Conservation (phyloP, 2,888 invertebrate species). For the Drosophila rellima region DNA sequence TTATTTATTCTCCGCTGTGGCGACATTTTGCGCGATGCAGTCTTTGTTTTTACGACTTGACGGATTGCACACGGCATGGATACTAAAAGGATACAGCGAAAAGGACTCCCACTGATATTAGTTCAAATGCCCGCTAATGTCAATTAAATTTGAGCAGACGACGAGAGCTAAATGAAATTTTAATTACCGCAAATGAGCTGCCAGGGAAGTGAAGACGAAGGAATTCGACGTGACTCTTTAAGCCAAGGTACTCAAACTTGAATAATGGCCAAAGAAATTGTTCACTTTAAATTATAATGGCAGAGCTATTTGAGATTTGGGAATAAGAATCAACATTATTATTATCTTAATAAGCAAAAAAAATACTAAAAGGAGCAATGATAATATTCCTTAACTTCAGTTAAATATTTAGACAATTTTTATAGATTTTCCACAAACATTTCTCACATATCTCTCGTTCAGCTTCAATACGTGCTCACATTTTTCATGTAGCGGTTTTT, state of each 20-base stretch:
- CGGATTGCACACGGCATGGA: constrained; percentile 61
- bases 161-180: constrained; percentile 70
- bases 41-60: constrained; percentile 77
- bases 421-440: not conserved
- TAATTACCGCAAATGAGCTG: constrained; percentile 77
- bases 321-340: not conserved
- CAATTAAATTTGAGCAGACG: constrained; percentile 74
- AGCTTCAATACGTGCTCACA: constrained; percentile 22
- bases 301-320: constrained; percentile 13
- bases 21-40: constrained; percentile 66
- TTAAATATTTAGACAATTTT: constrained; percentile 10
- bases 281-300: constrained; percentile 36
- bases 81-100: constrained; percentile 31
- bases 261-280: constrained; percentile 46
- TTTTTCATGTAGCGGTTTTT: constrained; percentile 54
- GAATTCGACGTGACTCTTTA: constrained; percentile 11
- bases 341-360: constrained; percentile 4
- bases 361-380: not conserved
- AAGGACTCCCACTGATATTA: constrained; percentile 53
- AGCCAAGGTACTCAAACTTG: constrained; percentile 17
- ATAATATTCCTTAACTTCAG: not conserved
- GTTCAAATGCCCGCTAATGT: constrained; percentile 73
- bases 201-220: constrained; percentile 4
- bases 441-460: constrained; percentile 18
- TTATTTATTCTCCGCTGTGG: constrained; percentile 75